phyloP scores from a whole-genome alignment of 2,113 vertebrate genomes.

The Coryphaenoides rupestris region DNA sequence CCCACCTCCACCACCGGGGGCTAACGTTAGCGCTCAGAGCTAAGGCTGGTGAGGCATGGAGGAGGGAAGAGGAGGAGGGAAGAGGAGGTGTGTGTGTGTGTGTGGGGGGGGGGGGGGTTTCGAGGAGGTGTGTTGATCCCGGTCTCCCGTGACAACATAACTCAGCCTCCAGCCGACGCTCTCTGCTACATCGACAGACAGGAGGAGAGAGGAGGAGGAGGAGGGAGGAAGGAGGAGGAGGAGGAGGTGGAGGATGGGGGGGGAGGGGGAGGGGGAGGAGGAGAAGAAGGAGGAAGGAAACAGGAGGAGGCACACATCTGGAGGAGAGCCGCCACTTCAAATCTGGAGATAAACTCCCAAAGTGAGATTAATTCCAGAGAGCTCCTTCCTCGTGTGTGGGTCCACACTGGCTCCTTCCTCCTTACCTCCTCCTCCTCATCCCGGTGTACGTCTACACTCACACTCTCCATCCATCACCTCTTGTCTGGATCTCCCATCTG shows the following conservation, averaged over 20 bases:
- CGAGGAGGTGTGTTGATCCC: constrained; percentile 41
- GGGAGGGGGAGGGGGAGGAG: no score
- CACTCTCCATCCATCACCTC: neutral
- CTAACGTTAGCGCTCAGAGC: constrained; percentile 40
- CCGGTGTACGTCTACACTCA: no score
- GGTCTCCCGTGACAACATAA: constrained; percentile 57
- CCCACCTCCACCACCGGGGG: constrained; percentile 38
- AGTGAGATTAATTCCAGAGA: no score
- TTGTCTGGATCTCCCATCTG: neutral
- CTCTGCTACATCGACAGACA: constrained; percentile 41
- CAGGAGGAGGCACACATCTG: no score
- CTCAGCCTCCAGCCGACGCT: constrained; percentile 37
- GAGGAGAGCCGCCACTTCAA: no score
- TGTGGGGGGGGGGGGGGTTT: constrained; percentile 13
- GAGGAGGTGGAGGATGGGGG: no score
- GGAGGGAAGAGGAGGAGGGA: constrained; percentile 11
- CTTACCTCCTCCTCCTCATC: neutral
- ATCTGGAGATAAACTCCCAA: no score
- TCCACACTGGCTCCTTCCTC: no score
- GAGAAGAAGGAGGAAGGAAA: no score
- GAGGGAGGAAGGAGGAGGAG: neutral
- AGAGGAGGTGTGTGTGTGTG: constrained; percentile 30
- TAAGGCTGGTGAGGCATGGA: constrained; percentile 22
- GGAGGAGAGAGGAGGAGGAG: neutral
- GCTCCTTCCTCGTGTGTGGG: no score